Conservation (phyloP, 2,797 vertebrate species). For the Lates japonicus region DNA sequence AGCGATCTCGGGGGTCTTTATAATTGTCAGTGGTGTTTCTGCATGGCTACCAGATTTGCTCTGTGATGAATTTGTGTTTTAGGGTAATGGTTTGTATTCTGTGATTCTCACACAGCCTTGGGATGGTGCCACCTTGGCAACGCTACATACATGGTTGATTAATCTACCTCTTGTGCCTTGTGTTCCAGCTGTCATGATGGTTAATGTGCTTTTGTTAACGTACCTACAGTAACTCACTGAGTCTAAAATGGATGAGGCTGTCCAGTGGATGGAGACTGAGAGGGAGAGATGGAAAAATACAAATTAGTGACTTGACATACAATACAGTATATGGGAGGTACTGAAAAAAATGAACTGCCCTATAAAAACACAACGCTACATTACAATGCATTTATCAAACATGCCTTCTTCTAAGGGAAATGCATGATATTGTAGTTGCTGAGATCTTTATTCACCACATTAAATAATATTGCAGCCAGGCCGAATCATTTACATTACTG, state of each 20-base stretch:
- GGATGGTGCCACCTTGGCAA: slow-evolving; percentile 68
- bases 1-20: slow-evolving; percentile 27
- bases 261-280: slow-evolving; percentile 1
- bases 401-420: slow-evolving; percentile 45
- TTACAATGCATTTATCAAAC: slow-evolving; percentile 34
- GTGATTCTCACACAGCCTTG: slow-evolving; percentile 44
- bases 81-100: slow-evolving; percentile 51
- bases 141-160: slow-evolving; percentile 53
- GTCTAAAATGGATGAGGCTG: slow-evolving; percentile 65
- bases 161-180: slow-evolving; percentile 59
- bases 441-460: slow-evolving; percentile 51
- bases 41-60: slow-evolving; percentile 48
- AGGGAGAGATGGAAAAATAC: slow-evolving; percentile 6
- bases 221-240: slow-evolving; percentile 56
- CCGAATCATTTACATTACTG: slow-evolving; percentile 51
- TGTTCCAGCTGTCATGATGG: slow-evolving; percentile 70
- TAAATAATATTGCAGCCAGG: slow-evolving; percentile 13
- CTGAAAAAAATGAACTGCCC: neutral
- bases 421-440: slow-evolving; percentile 11
- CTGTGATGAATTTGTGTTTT: slow-evolving; percentile 64
- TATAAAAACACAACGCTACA: slow-evolving; percentile 12
- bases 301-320: slow-evolving; percentile 16
- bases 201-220: slow-evolving; percentile 77
- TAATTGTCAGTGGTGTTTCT: slow-evolving; percentile 52
- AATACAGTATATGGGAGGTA: neutral